Conservation (phyloP, 2,888 invertebrate species). For the Rhaphigaster nebulosa region DNA sequence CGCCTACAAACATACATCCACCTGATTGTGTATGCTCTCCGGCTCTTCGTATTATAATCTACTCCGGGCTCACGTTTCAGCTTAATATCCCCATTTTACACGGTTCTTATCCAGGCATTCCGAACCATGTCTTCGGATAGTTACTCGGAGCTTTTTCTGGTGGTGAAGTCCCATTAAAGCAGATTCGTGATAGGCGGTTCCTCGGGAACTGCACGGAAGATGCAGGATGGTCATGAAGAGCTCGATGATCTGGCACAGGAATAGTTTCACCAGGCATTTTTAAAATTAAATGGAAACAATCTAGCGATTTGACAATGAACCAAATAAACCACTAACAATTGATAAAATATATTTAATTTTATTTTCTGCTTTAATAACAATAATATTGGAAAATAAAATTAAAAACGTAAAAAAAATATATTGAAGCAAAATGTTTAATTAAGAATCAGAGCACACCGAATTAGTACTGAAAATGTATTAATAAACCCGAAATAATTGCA, state of each 20-base stretch:
- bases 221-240: conserved; percentile 3
- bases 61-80: neutral
- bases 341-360: too few species aligned
- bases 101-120: conserved; percentile 1
- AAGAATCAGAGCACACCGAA: too few species aligned
- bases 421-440: too few species aligned
- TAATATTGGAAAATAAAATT: too few species aligned
- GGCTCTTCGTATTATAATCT: conserved; percentile 21
- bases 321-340: neutral
- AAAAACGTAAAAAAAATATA: too few species aligned
- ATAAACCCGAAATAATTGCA: too few species aligned
- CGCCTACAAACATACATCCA: conserved; percentile 44
- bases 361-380: too few species aligned
- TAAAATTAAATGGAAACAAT: neutral
- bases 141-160: neutral
- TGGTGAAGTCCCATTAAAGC: neutral
- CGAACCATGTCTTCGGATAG: neutral
- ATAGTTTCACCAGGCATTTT: neutral
- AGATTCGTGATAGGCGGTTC: conserved; percentile 11
- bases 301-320: neutral
- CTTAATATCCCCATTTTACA: conserved; percentile 49
- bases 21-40: conserved; percentile 46
- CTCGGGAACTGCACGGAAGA: neutral
- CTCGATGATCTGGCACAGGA: neutral
- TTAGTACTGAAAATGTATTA: too few species aligned